These are phyloP conservation scores for Cheilosia grossa DNA, from an alignment of 2,888 invertebrate species.

Conservation along the genomic window DNA sequence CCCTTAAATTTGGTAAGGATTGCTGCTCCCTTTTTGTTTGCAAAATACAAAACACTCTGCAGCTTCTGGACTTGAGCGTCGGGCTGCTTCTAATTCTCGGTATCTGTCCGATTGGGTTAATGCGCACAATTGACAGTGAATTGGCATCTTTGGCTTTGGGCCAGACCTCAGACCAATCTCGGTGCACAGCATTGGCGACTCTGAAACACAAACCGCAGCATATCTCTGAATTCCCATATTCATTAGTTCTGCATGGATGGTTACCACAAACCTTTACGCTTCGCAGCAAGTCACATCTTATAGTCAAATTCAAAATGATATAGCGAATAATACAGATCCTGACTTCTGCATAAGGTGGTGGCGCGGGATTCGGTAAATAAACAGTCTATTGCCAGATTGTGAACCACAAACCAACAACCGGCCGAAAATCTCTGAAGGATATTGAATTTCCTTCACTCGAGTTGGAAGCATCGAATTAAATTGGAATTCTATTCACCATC, in stretches of 20 bases:
- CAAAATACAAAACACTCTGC: slow-evolving; percentile 7
- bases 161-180: slow-evolving; percentile 2
- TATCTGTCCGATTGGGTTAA: slow-evolving; percentile 63
- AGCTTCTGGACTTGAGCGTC: slow-evolving; percentile 41
- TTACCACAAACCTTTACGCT: slow-evolving; percentile 70
- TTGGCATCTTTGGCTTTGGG: slow-evolving; percentile 55
- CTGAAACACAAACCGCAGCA: slow-evolving; percentile 63
- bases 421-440: slow-evolving; percentile 10
- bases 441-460: slow-evolving; percentile 55
- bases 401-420: slow-evolving; percentile 45
- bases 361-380: slow-evolving; percentile 46
- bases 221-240: slow-evolving; percentile 57
- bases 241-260: slow-evolving; percentile 69
- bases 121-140: slow-evolving; percentile 55
- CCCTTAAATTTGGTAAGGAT: neutral
- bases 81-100: slow-evolving; percentile 42
- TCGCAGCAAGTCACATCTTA: slow-evolving; percentile 48
- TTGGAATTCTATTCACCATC: slow-evolving; percentile 23
- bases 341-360: slow-evolving; percentile 65
- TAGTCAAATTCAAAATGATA: slow-evolving; percentile 64
- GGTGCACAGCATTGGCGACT: neutral
- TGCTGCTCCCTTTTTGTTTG: neutral
- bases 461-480: slow-evolving; percentile 42
- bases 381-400: slow-evolving; percentile 41
- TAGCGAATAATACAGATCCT: slow-evolving; percentile 59